phyloP scores from a whole-genome alignment of 2,113 vertebrate genomes.

The Picathartes gymnocephalus region DNA sequence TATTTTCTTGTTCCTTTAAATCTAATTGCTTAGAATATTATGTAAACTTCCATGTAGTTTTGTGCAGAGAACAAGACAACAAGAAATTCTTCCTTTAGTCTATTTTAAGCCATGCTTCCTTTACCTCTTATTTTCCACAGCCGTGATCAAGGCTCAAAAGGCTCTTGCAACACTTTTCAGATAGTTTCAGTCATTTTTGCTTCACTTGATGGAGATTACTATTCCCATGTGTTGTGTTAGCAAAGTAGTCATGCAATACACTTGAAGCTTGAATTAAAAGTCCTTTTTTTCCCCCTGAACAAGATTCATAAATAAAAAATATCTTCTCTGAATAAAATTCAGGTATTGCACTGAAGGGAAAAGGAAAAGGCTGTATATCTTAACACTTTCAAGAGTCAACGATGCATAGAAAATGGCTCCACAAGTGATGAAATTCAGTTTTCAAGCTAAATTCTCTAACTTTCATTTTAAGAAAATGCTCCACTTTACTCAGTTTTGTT shows the following conservation, averaged over 20 bases:
- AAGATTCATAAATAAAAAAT: conserved; percentile 61
- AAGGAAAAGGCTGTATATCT: conserved; percentile 14
- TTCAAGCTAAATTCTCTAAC: background rate
- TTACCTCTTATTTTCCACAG: background rate
- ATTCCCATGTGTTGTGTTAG: conserved; percentile 46
- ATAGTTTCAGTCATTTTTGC: conserved; percentile 29
- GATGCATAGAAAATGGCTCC: background rate
- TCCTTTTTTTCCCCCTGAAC: background rate
- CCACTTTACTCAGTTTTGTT: background rate
- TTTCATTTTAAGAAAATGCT: background rate
- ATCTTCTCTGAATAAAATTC: conserved; percentile 1
- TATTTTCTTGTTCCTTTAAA: background rate
- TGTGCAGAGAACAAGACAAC: background rate
- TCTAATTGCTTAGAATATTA: background rate
- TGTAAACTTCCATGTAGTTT: background rate
- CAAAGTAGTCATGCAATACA: conserved; percentile 18
- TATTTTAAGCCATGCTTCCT: background rate
- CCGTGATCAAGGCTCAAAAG: background rate
- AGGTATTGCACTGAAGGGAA: background rate
- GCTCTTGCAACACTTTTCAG: background rate
- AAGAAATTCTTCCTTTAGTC: background rate
- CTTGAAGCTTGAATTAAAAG: conserved; percentile 46
- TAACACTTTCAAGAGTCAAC: background rate
- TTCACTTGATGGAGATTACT: conserved; percentile 32
- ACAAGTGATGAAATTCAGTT: background rate